Conservation (phyloP, 2,113 vertebrate genomes). For the Andinoacara biseriatus region DNA sequence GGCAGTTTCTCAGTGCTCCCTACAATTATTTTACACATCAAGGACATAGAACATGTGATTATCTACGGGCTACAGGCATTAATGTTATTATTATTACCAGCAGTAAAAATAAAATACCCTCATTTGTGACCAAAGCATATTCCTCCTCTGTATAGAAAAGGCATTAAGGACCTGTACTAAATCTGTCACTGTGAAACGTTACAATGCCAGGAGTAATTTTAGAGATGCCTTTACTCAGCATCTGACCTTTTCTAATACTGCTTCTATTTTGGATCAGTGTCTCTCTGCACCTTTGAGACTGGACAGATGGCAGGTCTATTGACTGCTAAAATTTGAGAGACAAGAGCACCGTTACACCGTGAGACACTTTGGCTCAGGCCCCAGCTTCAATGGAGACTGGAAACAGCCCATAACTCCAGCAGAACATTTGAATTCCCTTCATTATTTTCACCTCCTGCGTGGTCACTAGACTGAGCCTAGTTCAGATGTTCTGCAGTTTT, state of each 20-base stretch:
- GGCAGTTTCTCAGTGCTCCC: constrained; percentile 51
- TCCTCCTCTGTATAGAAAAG: constrained; percentile 21
- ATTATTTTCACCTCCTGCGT: constrained; percentile 54
- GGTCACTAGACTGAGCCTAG: constrained; percentile 19
- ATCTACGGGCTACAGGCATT: constrained; percentile 44
- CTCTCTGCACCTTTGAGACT: constrained; percentile 66
- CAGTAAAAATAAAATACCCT: constrained; percentile 48
- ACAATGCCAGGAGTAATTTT: constrained; percentile 50
- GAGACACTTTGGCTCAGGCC: constrained; percentile 56
- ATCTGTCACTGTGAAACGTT: constrained; percentile 42
- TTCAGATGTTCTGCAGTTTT: constrained; percentile 36
- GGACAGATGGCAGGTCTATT: constrained; percentile 76
- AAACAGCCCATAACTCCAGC: constrained; percentile 53
- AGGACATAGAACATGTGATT: constrained; percentile 53
- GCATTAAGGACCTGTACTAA: constrained; percentile 47
- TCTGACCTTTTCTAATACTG: constrained; percentile 75
- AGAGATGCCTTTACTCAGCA: constrained; percentile 59
- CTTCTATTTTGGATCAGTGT: constrained; percentile 73
- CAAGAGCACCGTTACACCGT: constrained; percentile 64
- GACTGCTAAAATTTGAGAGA: constrained; percentile 75
- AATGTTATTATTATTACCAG: constrained; percentile 46
- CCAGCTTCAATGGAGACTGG: constrained; percentile 43
- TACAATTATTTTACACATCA: constrained; percentile 63
- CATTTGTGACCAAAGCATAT: constrained; percentile 37
- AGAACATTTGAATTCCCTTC: constrained; percentile 58